phyloP scores from a whole-genome alignment of 2,113 vertebrate genomes.

The Pollimyrus isidori region DNA sequence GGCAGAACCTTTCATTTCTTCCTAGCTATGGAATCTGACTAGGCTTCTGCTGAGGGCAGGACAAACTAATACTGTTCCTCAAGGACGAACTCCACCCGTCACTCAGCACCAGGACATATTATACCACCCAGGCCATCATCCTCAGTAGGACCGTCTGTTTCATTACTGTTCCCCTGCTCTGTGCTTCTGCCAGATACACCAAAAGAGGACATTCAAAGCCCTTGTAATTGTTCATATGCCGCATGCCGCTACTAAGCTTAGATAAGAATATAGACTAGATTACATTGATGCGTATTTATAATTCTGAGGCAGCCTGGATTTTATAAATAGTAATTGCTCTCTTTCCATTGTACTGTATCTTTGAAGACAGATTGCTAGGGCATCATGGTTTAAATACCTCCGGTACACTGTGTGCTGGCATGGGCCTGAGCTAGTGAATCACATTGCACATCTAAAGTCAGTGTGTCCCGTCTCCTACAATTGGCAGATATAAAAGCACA shows the following conservation, averaged over 20 bases:
- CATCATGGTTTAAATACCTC: slow-evolving; percentile 34
- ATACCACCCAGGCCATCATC: not conserved
- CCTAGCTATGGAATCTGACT: not conserved
- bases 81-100: not conserved
- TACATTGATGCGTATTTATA: slow-evolving; percentile 49
- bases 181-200: not conserved
- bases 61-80: not conserved
- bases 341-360: slow-evolving; percentile 40
- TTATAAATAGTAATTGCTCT: slow-evolving; percentile 54
- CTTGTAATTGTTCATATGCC: not conserved
- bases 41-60: not conserved
- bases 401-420: slow-evolving; percentile 26
- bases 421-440: slow-evolving; percentile 16
- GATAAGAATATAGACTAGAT: slow-evolving; percentile 37
- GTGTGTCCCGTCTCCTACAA: slow-evolving; percentile 39
- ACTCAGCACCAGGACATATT: not conserved
- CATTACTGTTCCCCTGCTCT: not conserved
- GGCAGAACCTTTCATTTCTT: not conserved
- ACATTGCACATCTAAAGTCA: slow-evolving; percentile 38
- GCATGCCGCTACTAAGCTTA: not conserved
- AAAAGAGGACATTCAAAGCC: not conserved
- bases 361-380: slow-evolving; percentile 15
- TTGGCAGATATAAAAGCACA: slow-evolving; percentile 41
- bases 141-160: not conserved
- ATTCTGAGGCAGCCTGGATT: slow-evolving; percentile 27